Base-by-base conservation (phyloP, 2,888 invertebrate genomes). In the Polylopha cassiicola region DNA sequence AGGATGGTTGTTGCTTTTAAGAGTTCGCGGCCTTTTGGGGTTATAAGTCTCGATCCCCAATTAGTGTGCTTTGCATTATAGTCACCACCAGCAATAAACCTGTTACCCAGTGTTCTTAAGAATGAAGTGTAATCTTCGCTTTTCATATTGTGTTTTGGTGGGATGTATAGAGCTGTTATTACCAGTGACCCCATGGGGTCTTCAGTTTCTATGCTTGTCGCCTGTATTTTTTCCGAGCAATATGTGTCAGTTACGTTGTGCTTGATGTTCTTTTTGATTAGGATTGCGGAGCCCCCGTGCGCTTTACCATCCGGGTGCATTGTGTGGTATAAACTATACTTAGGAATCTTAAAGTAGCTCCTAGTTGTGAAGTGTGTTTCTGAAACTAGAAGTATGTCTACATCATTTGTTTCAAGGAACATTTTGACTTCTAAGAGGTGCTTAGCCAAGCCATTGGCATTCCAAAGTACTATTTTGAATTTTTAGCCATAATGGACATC, bases 281-380 rank as follows among this genome's bases (percentile, higher is more conserved):
- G 17, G 5, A 54, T 43, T 5, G 47, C 50, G 3, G 48, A 45
- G 1, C 51, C 48, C n/a, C 46, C 48, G 13, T 48, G 46, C 6
- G 48, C 50, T 27, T 43, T 52, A 4, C 44, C 43, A 32, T 48
- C 46, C 6, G 54, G 49, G 26, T 54, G 50, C 24, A 36, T 50
- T 2, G 47, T 52, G 56, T 65, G 23, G 61, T 67, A 41, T 59
- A 67, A 43, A 53, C 39, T 28, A 50, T 58, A 42, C 47, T 37
- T 13, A 4, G 36, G 39, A 8, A 52, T 38, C 14, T 36, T 36
- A 9, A 49, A 27, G 21, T 33, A 36, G 10, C 32, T 48, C 36
- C 43, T 50, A 0, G 14, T 9, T 6, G 49, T 48, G 9, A 52
- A 50, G 21, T 51, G 49, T 4, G 49, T 54, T 41, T 53, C 53